Evolutionary conservation across 2,888 invertebrate species (phyloP).

Genomic region (Caenorhabditis sp.): DNA sequence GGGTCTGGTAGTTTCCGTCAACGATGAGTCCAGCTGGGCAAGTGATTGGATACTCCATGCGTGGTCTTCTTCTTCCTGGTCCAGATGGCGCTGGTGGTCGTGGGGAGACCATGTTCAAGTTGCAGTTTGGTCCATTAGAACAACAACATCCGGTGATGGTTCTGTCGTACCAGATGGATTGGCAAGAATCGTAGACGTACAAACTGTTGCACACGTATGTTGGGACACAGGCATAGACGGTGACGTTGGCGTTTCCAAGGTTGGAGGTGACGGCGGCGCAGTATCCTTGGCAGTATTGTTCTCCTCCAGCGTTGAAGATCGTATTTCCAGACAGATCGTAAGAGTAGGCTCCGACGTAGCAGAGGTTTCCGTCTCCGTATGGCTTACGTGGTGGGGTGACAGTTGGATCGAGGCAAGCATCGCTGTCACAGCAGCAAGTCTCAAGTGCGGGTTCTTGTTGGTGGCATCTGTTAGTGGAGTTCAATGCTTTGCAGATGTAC

Average conservation of each 20-base stretch:
- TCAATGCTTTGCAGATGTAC: constrained; percentile 64
- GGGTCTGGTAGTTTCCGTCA: constrained; percentile 39
- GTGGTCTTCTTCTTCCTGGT: constrained; percentile 43
- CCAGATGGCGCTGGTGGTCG: constrained; percentile 35
- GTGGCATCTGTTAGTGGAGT: constrained; percentile 58
- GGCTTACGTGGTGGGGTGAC: constrained; percentile 63
- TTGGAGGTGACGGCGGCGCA: constrained; percentile 67
- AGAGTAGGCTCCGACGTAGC: constrained; percentile 70
- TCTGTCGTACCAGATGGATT: constrained; percentile 46
- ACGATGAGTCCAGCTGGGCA: constrained; percentile 63
- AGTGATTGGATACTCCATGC: constrained; percentile 63
- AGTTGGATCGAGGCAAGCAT: constrained; percentile 69
- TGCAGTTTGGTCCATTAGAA: constrained; percentile 68
- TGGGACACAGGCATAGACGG: constrained; percentile 67
- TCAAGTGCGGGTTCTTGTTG: constrained; percentile 63
- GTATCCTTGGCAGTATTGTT: constrained; percentile 69
- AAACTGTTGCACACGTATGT: constrained; percentile 62
- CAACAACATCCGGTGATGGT: constrained; percentile 71
- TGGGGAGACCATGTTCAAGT: constrained; percentile 55
- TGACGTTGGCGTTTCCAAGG: constrained; percentile 58
- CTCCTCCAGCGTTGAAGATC: constrained; percentile 63
- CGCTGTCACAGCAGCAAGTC: constrained; percentile 65
- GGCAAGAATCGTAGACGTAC: constrained; percentile 58
- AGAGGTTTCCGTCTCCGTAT: constrained; percentile 62
- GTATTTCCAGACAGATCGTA: constrained; percentile 51